These are phyloP conservation scores for Chaetodon auriga DNA, from an alignment of 2,113 vertebrate genomes.

Conservation along the genomic window DNA sequence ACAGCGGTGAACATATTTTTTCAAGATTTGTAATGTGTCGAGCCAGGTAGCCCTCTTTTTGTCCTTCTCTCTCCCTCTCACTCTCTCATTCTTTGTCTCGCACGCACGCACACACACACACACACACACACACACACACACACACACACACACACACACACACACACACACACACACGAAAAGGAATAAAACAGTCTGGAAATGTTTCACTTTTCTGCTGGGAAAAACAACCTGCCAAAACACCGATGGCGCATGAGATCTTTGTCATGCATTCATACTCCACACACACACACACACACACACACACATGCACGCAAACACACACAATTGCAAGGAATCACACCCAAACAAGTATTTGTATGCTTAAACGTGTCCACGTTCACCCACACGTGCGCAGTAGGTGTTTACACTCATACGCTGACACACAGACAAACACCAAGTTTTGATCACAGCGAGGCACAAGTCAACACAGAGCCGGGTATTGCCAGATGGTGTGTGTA, in stretches of 20 bases:
- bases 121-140: constrained; percentile 1
- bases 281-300: constrained; percentile 16
- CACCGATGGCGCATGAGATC: constrained; percentile 48
- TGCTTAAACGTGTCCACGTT: constrained; percentile 27
- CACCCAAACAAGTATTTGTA: constrained; percentile 36
- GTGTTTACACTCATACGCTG: constrained; percentile 41
- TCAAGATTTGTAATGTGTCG: constrained; percentile 31
- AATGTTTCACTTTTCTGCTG: constrained; percentile 56
- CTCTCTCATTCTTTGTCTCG: constrained; percentile 38
- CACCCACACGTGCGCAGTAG: constrained; percentile 32
- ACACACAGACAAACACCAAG: constrained; percentile 17
- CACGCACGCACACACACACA: constrained; percentile 26
- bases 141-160: constrained; percentile 28
- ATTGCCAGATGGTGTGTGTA: constrained; percentile 70
- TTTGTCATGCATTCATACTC: constrained; percentile 52
- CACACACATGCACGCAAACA: constrained; percentile 35
- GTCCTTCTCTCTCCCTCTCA: constrained; percentile 9
- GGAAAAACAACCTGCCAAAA: constrained; percentile 66
- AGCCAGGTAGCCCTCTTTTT: constrained; percentile 34
- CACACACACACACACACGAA: constrained; percentile 14
- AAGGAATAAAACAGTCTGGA: constrained; percentile 34
- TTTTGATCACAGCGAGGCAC: constrained; percentile 50
- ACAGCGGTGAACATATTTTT: constrained; percentile 40
- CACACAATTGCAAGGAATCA: constrained; percentile 23
- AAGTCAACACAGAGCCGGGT: constrained; percentile 61